Percentiles rank a stretch among this genome's conserved stretches.
These are phyloP conservation scores for Pangasius macronema DNA, from an alignment of 2,797 vertebrate genomes.

Conservation along the genomic window DNA sequence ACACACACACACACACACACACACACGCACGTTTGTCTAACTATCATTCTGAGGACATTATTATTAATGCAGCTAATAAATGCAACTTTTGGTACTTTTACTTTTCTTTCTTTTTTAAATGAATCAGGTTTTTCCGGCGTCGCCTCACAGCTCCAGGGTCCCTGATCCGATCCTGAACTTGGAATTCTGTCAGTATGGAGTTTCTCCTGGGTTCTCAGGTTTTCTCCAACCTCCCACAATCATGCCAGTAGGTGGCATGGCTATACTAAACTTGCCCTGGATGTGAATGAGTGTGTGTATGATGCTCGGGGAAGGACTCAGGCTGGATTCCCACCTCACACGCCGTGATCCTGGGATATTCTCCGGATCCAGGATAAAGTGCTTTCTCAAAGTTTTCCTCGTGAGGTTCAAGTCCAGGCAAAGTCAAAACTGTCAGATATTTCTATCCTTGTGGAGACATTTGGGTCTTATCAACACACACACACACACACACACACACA, in stretches of 20 bases:
- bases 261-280: not conserved
- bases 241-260: not conserved
- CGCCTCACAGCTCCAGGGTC: not conserved
- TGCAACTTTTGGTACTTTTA: not conserved
- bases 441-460: not conserved
- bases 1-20: too few species aligned
- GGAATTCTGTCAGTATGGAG: not conserved
- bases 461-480: not conserved
- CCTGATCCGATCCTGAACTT: not conserved
- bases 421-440: not conserved
- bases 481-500: not conserved
- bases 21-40: not conserved
- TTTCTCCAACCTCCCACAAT: not conserved
- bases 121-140: not conserved
- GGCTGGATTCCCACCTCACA: not conserved
- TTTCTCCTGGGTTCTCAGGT: not conserved
- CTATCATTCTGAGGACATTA: not conserved
- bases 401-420: not conserved
- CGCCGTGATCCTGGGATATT: not conserved
- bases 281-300: not conserved
- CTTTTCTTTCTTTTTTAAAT: not conserved
- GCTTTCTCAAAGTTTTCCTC: not conserved
- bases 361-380: not conserved
- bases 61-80: not conserved
- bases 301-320: not conserved